Percentiles rank a stretch among this genome's conserved stretches.
These are phyloP conservation scores for Atherinosoma microstoma DNA, from an alignment of 2,797 vertebrate genomes.

Conservation along the genomic window DNA sequence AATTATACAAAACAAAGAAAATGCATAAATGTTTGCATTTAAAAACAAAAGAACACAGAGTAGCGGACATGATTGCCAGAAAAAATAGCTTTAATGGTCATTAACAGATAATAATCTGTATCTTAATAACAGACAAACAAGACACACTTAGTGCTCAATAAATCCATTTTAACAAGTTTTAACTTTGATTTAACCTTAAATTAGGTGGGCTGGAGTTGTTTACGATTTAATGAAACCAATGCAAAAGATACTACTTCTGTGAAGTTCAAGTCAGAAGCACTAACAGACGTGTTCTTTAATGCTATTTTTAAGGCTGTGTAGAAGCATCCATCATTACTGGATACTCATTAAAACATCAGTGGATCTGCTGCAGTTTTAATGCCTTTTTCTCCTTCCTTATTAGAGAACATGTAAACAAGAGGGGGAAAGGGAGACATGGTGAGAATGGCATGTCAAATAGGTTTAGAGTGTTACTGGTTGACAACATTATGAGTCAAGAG, in stretches of 20 bases:
- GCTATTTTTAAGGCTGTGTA: constrained; percentile 22
- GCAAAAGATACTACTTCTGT: background rate
- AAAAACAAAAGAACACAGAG: background rate
- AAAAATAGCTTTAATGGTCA: background rate
- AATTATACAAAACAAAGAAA: background rate
- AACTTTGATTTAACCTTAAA: background rate
- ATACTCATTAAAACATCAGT: constrained; percentile 49
- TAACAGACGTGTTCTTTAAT: constrained; percentile 23
- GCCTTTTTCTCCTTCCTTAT: constrained; percentile 29
- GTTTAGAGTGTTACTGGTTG: constrained; percentile 68
- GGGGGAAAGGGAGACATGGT: constrained; percentile 36
- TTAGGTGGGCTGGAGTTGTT: background rate
- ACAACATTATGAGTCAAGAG: constrained; percentile 75
- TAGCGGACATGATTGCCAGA: background rate
- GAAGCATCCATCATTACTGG: constrained; percentile 30
- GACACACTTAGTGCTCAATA: background rate
- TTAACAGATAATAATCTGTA: background rate
- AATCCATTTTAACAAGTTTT: background rate
- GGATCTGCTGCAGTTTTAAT: constrained; percentile 31
- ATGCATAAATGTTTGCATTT: background rate
- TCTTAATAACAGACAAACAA: background rate
- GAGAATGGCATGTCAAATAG: constrained; percentile 64
- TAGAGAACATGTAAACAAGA: constrained; percentile 46
- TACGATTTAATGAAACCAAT: background rate
- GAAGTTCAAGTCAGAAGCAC: constrained; percentile 1